These are phyloP conservation scores for Trachelus stipa DNA, from an alignment of 2,888 invertebrate species.

Conservation along the genomic window DNA sequence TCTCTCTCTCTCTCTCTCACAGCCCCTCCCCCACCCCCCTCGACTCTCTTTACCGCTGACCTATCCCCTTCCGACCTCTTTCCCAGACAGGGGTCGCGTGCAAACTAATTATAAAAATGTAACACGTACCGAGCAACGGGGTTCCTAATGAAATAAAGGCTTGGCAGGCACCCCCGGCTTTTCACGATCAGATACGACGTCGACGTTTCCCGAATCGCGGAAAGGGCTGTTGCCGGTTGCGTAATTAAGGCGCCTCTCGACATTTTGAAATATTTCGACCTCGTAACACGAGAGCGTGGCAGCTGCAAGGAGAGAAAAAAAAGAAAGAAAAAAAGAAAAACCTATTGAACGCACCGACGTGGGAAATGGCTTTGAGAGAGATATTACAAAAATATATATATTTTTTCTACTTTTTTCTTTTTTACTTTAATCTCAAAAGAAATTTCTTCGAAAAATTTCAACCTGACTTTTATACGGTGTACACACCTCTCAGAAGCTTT, in stretches of 20 bases:
- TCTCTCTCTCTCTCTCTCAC: neutral
- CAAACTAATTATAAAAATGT: slow-evolving; percentile 60
- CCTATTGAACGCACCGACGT: too few species aligned
- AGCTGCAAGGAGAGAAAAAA: neutral
- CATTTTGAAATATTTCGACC: neutral
- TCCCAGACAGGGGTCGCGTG: slow-evolving; percentile 32
- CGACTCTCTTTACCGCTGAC: slow-evolving; percentile 12
- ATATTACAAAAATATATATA: slow-evolving; percentile 8
- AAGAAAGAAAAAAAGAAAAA: too few species aligned
- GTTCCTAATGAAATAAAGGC: slow-evolving; percentile 42
- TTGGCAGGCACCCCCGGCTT: slow-evolving; percentile 17
- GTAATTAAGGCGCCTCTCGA: slow-evolving; percentile 25
- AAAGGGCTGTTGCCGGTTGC: slow-evolving; percentile 5
- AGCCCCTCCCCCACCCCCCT: neutral
- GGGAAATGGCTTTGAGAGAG: too few species aligned
- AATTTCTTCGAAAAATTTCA: too few species aligned
- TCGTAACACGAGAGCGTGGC: slow-evolving; percentile 20
- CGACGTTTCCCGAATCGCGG: slow-evolving; percentile 19
- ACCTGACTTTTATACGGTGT: too few species aligned
- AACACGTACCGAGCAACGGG: slow-evolving; percentile 37
- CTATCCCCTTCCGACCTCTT: slow-evolving; percentile 16
- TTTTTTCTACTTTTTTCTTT: neutral
- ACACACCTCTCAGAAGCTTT: too few species aligned
- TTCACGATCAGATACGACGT: slow-evolving; percentile 18
- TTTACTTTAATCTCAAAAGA: neutral